Evolutionary conservation across 2,888 invertebrate species (phyloP), one percentile per base, ranked within the genome.

Genomic region (Dicycla oo): DNA sequence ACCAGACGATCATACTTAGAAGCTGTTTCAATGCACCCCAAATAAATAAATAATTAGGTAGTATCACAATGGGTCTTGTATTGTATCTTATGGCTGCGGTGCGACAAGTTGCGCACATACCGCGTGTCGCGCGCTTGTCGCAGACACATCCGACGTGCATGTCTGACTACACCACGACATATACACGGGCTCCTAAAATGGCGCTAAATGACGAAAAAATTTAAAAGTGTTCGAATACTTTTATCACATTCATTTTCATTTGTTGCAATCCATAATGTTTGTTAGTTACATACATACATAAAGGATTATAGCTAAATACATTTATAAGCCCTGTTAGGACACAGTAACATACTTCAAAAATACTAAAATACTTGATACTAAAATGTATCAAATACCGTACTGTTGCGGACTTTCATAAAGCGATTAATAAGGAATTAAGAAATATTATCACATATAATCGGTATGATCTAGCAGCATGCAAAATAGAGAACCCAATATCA

Each of bases 101-200:
- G 68, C 54, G 65, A 65, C 73, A 73, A 68, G 73, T 56, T 65
- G 64, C 57, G 60, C 57, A 58, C 82, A 88, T 85, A 81, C 88
- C 81, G 76, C 65, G 70, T 75, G 80, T 86, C 84, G 80, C 61
- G 72, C n/a, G 66, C 76, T 68, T 78, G 69, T 73, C 78, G 68
- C 77, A 80, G 80, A 83, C 75, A 79, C 72, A 78, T 79, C 84
- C 82, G 80, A 78, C 75, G 73, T 75, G 77, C 76, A 85, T 82
- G 82, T 86, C 87, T 86, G 83, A 81, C 77, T 72, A 82, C 75
- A 71, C 83, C 75, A 82, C 71, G 75, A 70, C 77, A 68, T 43
- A 26, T 49, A 66, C 68, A 63, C 18, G 58, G 15, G 3, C 20
- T 4, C 7, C 34, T 84, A 85, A 84, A 80, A 85, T 84, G 85